Evolutionary conservation across 2,113 vertebrate genomes (phyloP).

Genomic region (Dipodomys spectabilis): DNA sequence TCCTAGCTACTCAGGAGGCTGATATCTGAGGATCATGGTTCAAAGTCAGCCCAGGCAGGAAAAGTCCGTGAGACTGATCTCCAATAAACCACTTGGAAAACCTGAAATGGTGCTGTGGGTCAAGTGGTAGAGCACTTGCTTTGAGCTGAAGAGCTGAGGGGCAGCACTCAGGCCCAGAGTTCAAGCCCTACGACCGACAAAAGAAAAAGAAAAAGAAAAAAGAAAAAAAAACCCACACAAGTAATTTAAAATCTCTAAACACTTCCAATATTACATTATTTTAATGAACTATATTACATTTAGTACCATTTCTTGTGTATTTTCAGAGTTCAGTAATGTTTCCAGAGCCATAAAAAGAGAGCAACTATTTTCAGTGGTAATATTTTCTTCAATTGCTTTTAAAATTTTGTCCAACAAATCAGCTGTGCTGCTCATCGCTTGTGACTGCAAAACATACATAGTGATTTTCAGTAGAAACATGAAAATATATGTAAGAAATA

Average conservation of each 20-base stretch:
- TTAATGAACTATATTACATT: conserved; percentile 32
- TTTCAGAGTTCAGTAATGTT: conserved; percentile 83
- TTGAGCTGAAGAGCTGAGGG: no score
- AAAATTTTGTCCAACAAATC: conserved; percentile 93
- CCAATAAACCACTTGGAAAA: no score
- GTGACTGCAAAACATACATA: conserved; percentile 89
- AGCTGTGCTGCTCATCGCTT: conserved; percentile 93
- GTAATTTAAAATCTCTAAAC: conserved; percentile 44
- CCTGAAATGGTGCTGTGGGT: no score
- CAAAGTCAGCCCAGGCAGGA: no score
- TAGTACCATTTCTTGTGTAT: conserved; percentile 86
- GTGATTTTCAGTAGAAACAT: conserved; percentile 59
- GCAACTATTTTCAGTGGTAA: conserved; percentile 94
- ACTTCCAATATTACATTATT: conserved; percentile 33
- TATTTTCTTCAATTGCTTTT: conserved; percentile 89
- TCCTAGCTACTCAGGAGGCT: no score
- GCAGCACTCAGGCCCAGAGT: no score
- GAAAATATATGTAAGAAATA: conserved; percentile 39
- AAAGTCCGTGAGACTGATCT: no score
- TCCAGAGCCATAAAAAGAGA: conserved; percentile 91
- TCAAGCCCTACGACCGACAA: no score
- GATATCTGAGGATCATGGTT: no score
- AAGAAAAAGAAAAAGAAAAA: no score
- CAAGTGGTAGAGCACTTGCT: no score
- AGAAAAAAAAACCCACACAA: background rate